Evolutionary conservation across 2,888 invertebrate genomes (phyloP).

Genomic region (Macrophya alboannulata): DNA sequence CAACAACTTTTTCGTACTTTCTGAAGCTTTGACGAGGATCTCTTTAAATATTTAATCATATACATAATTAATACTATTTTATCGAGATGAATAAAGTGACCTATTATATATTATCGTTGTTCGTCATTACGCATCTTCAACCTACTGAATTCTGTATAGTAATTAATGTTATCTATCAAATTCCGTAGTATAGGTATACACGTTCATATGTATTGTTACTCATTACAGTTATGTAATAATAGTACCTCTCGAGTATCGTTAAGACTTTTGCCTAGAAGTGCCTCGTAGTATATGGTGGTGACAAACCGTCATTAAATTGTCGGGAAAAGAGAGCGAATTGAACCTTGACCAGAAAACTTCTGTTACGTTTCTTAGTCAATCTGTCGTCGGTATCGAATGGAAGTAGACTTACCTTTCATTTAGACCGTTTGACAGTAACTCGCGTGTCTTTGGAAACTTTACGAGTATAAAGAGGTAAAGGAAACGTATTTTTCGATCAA

Average conservation of each 20-base stretch:
- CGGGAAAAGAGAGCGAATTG: neutral
- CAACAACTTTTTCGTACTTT: neutral
- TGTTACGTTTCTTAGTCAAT: conserved; percentile 23
- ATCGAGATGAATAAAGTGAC: conserved; percentile 1
- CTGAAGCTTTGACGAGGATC: neutral
- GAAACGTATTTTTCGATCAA: neutral
- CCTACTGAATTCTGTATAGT: neutral
- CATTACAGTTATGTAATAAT: neutral
- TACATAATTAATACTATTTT: neutral
- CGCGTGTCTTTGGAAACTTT: conserved; percentile 13
- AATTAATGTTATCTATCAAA: too few species aligned
- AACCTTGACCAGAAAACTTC: conserved; percentile 27
- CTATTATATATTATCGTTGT: neutral
- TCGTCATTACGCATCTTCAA: neutral
- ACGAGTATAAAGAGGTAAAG: neutral
- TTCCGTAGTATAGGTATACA: neutral
- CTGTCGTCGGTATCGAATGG: conserved; percentile 1
- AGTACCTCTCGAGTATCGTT: conserved; percentile 2
- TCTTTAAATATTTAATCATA: neutral
- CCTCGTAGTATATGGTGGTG: neutral
- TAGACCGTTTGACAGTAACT: neutral
- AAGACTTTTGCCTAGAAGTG: neutral
- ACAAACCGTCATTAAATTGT: neutral
- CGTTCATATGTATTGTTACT: neutral
- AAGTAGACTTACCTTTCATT: neutral